A percentile compares a stretch with the other conserved stretches of the same genome.
These are phyloP conservation scores for Paramormyrops hopkinsi DNA, from an alignment of 2,797 vertebrate species.

Conservation along the genomic window DNA sequence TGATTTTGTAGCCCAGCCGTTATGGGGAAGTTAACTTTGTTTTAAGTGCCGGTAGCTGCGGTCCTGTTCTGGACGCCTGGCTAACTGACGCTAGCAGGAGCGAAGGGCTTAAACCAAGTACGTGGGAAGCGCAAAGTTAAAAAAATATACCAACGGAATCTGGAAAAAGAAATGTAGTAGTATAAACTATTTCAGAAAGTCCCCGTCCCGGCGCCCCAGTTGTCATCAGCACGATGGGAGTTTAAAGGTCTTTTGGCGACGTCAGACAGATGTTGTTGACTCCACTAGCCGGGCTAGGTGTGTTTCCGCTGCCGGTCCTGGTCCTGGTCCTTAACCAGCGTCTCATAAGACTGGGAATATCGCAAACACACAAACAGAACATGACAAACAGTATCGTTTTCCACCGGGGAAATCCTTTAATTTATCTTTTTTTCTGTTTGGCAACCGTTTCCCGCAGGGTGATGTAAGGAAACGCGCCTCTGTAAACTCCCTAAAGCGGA, in stretches of 20 bases:
- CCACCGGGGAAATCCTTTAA: neutral
- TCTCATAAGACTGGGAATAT: neutral
- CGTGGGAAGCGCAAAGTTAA: neutral
- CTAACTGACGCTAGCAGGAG: neutral
- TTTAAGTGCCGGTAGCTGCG: neutral
- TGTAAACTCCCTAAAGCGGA: neutral
- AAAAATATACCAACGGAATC: neutral
- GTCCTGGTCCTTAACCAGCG: neutral
- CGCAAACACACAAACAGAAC: neutral
- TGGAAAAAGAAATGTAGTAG: neutral
- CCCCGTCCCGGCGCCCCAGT: neutral
- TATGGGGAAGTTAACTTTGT: conserved; percentile 7
- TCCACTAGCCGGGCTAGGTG: neutral
- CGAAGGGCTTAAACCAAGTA: neutral
- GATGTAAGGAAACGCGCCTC: neutral
- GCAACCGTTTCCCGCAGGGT: neutral
- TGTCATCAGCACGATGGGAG: neutral
- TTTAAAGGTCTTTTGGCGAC: neutral
- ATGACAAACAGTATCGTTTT: neutral
- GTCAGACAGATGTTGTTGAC: neutral
- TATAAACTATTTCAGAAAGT: neutral
- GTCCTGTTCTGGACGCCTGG: neutral
- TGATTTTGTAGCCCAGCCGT: neutral
- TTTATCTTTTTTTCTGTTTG: neutral
- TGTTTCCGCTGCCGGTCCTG: neutral